These are phyloP conservation scores for Micropoecilia bifurca DNA, from an alignment of 2,797 vertebrate species.

Conservation along the genomic window DNA sequence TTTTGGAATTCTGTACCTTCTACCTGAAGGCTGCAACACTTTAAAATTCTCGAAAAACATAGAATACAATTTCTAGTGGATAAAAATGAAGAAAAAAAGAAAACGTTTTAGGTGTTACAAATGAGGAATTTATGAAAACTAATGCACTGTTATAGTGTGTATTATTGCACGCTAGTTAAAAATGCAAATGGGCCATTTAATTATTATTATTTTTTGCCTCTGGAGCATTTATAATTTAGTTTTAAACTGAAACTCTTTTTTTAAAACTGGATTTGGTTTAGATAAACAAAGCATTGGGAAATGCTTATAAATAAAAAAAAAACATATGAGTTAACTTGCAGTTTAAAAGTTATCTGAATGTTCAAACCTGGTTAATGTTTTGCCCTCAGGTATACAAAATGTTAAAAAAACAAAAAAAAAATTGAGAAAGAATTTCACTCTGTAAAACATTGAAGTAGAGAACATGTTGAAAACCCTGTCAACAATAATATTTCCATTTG, in stretches of 20 bases:
- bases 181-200: background rate
- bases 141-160: background rate
- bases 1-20: too few species aligned
- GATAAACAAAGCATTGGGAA: background rate
- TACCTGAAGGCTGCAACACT: too few species aligned
- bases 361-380: background rate
- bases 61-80: background rate
- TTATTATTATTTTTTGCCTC: too few species aligned
- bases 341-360: background rate
- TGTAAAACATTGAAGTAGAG: background rate
- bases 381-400: background rate
- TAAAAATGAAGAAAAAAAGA: background rate
- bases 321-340: too few species aligned
- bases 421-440: background rate
- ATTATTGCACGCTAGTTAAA: background rate
- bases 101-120: background rate
- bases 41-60: background rate
- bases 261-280: background rate
- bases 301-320: background rate
- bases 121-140: background rate
- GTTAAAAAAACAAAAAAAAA: background rate
- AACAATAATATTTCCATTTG: background rate
- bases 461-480: background rate
- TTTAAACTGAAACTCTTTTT: background rate
- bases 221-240: background rate